These are phyloP conservation scores for Gobius niger DNA, from an alignment of 2,113 vertebrate species.

Conservation along the genomic window DNA sequence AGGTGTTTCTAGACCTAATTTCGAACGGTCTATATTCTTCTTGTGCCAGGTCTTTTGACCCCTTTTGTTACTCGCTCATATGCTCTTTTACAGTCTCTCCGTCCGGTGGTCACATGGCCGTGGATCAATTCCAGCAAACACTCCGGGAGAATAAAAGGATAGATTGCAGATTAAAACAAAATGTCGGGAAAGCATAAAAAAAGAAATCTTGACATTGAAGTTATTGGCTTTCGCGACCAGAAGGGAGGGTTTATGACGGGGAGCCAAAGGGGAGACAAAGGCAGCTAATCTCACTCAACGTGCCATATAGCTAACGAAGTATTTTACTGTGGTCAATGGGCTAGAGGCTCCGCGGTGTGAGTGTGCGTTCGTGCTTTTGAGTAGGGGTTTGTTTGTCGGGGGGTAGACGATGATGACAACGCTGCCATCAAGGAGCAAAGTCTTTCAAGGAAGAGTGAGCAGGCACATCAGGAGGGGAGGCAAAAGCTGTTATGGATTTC, in stretches of 20 bases:
- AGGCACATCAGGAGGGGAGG: slow-evolving; percentile 17
- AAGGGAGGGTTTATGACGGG: slow-evolving; percentile 53
- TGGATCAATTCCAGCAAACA: slow-evolving; percentile 55
- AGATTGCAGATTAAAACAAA: slow-evolving; percentile 52
- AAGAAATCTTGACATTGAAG: slow-evolving; percentile 55
- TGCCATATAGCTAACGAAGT: slow-evolving; percentile 72
- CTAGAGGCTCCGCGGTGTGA: slow-evolving; percentile 48
- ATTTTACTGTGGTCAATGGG: slow-evolving; percentile 65
- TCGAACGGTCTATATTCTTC: background rate
- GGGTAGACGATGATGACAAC: slow-evolving; percentile 36
- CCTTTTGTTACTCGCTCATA: slow-evolving; percentile 18
- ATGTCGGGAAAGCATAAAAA: slow-evolving; percentile 62
- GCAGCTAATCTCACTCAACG: slow-evolving; percentile 63
- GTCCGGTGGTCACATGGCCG: slow-evolving; percentile 37
- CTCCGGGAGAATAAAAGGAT: slow-evolving; percentile 52
- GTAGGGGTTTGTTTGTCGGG: slow-evolving; percentile 55
- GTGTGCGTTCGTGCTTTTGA: slow-evolving; percentile 15
- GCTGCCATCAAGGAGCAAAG: slow-evolving; percentile 43
- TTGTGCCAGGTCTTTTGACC: slow-evolving; percentile 27
- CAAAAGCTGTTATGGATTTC: slow-evolving; percentile 20
- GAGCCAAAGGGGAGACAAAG: slow-evolving; percentile 62
- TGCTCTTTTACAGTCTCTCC: slow-evolving; percentile 55
- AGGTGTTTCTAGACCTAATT: background rate
- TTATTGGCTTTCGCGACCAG: slow-evolving; percentile 56
- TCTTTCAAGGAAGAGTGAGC: slow-evolving; percentile 60